Base-by-base conservation (phyloP, 2,797 vertebrate genomes). In the Gorsachius magnificus region DNA sequence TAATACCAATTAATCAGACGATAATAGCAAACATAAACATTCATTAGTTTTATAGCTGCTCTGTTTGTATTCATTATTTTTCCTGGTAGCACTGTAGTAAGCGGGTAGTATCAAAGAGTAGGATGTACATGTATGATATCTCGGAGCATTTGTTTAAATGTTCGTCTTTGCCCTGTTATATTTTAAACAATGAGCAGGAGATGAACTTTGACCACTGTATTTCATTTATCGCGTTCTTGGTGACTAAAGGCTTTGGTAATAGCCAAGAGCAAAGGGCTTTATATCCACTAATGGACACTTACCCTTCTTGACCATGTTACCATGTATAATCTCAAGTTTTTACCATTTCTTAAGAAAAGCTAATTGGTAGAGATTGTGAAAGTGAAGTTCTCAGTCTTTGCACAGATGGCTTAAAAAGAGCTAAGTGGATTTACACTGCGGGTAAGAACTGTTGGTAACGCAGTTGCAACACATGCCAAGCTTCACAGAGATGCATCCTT, bases 141-240 rank as follows among this genome's bases (percentile, higher is more conserved):
- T 89, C 31, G 17, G 45, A 87, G 29, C 18, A 6, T 81, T 95
- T 94, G 70, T 87, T 91, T 78, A 76, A 94, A 82, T 57, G 61
- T 72, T 91, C 58, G 74, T 89, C 63, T 95, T 84, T 95, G 68
- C 60, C 43, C 41, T 78, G 68, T 76, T 94, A n/a, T 11, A 70
- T 95, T 95, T 93, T 78, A 94, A 95, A 88, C 57, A 89, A 69
- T 66, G n/a, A 90, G 38, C 58, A 77, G 38, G 65, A 83, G 92
- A 79, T 71, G 84, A 92, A 94, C 95, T 95, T 97, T 86, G 91
- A 53, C 63, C 78, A 17, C 43, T 50, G 46, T 28, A 14, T 83
- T 82, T 91, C 4, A 14, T 89, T 96, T 95, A 74, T 93, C 11
- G 4, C 31, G 74, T 68, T 92, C 68, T 83, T 79, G 25, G 51